Percentiles rank a stretch among this genome's conserved stretches.
phyloP scores from a whole-genome alignment of 2,797 vertebrate genomes.

The Poecilia velifera region DNA sequence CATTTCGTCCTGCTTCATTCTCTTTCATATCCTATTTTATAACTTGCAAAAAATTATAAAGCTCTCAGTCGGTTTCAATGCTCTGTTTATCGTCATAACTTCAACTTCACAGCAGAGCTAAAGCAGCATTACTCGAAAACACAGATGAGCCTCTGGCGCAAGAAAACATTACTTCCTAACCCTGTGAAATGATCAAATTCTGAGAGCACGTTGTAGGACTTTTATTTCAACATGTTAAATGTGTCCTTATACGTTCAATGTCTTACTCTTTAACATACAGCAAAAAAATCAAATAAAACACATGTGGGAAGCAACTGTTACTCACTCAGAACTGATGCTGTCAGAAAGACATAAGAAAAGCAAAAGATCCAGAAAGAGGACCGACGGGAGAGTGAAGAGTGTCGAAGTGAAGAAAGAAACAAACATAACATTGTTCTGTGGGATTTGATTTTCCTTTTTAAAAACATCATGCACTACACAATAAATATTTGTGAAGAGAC shows the following conservation, averaged over 20 bases:
- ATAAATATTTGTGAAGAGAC: conserved; percentile 53
- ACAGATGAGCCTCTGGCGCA: conserved; percentile 12
- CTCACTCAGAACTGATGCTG: conserved; percentile 29
- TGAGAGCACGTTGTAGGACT: neutral
- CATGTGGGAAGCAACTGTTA: conserved; percentile 36
- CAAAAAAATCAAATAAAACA: neutral
- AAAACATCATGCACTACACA: conserved; percentile 39
- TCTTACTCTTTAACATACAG: conserved; percentile 6
- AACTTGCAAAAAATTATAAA: conserved; percentile 11
- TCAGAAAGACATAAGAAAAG: conserved; percentile 7
- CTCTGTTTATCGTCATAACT: conserved; percentile 13
- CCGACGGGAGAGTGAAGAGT: conserved; percentile 14
- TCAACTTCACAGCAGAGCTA: conserved; percentile 34
- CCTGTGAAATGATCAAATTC: neutral
- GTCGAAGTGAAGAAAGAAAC: conserved; percentile 30
- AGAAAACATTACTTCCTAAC: conserved; percentile 25
- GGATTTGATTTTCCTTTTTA: conserved; percentile 56
- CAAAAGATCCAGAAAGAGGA: conserved; percentile 19
- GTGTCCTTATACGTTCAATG: conserved; percentile 5
- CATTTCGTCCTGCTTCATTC: conserved; percentile 14
- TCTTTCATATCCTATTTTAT: conserved; percentile 6
- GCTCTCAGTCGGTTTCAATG: conserved; percentile 16
- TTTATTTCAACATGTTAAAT: neutral
- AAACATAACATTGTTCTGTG: conserved; percentile 49
- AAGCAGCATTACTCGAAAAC: conserved; percentile 18